Percentiles rank a stretch among this genome's conserved stretches.
phyloP scores from a whole-genome alignment of 2,113 vertebrate genomes.

The Telmatochromis sp. region DNA sequence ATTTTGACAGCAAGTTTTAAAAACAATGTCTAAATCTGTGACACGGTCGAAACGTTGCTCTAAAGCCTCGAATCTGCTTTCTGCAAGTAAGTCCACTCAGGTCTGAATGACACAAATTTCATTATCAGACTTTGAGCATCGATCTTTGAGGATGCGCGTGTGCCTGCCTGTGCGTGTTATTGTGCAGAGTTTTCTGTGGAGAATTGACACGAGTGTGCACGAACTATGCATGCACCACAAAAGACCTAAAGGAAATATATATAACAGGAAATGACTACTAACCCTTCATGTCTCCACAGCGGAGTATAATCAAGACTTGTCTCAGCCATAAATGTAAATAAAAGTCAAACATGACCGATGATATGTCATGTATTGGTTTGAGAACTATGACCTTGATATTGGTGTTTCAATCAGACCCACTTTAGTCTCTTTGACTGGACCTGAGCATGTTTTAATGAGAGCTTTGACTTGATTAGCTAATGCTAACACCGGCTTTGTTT shows the following conservation, averaged over 20 bases:
- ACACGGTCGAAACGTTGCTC: background rate
- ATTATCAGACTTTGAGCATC: background rate
- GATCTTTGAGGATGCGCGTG: background rate
- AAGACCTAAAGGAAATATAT: background rate
- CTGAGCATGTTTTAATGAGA: background rate
- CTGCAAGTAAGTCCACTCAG: background rate
- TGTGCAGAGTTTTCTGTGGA: background rate
- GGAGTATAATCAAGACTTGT: background rate
- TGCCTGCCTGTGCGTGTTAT: background rate
- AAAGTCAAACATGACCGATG: fast-evolving
- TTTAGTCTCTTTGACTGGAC: background rate
- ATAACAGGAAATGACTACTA: background rate
- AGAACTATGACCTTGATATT: background rate
- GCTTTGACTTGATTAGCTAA: background rate
- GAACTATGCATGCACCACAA: background rate
- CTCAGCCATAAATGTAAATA: background rate
- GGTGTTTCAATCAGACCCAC: background rate
- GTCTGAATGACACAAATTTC: background rate
- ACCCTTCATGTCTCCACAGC: background rate
- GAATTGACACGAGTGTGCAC: background rate
- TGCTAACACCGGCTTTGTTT: background rate
- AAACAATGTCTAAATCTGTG: background rate
- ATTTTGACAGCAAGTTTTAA: background rate
- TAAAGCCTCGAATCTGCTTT: background rate
- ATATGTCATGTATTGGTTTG: background rate